Conservation (phyloP, 2,113 vertebrate species). For the Probosciger aterrimus region DNA sequence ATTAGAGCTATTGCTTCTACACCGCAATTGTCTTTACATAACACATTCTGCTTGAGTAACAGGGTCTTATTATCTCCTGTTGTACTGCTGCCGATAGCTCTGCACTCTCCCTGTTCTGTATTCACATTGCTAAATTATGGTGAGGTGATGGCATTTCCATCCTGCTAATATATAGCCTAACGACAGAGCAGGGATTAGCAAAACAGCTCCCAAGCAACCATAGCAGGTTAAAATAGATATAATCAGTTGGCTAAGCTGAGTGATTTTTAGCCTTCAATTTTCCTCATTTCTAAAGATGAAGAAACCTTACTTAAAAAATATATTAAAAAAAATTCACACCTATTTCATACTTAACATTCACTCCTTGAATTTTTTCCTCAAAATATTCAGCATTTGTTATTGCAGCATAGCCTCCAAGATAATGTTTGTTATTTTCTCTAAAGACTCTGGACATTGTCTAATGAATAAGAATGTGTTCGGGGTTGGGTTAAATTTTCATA, state of each 20-base stretch:
- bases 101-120: not conserved
- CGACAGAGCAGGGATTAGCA: slow-evolving; percentile 48
- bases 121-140: slow-evolving; percentile 45
- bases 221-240: slow-evolving; percentile 32
- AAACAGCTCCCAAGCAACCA: slow-evolving; percentile 32
- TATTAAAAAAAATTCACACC: not conserved
- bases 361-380: not conserved
- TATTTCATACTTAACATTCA: not conserved
- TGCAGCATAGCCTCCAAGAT: not conserved
- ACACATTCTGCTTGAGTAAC: slow-evolving; percentile 62
- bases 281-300: not conserved
- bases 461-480: slow-evolving; percentile 35
- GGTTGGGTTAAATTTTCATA: slow-evolving; percentile 16
- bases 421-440: not conserved
- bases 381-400: not conserved
- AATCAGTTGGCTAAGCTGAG: not conserved
- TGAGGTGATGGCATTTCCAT: slow-evolving; percentile 39
- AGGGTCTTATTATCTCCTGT: slow-evolving; percentile 54
- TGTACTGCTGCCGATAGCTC: slow-evolving; percentile 30
- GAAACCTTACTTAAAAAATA: not conserved
- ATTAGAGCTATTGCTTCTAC: slow-evolving; percentile 67
- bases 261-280: not conserved
- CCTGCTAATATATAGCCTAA: slow-evolving; percentile 34
- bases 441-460: not conserved
- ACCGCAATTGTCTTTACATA: slow-evolving; percentile 55